Evolutionary conservation across 2,113 vertebrate genomes (phyloP), one percentile per base, ranked within the genome.

Genomic region (Oxygymnocypris stewartii): DNA sequence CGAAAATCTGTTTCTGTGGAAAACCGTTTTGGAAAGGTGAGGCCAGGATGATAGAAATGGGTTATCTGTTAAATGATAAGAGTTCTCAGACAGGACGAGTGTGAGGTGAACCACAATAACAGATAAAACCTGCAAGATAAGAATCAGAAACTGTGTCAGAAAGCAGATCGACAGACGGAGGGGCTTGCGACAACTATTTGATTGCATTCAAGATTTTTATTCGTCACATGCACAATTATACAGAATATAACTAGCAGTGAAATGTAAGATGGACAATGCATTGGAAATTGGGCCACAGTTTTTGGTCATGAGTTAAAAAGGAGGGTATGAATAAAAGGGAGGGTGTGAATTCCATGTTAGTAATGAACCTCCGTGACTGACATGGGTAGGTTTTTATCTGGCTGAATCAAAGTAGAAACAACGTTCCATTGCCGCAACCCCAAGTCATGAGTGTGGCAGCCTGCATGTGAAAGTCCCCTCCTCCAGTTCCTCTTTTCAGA

Each of bases 401-500:
- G 87, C 86, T 90, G 84, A 92, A 90, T 91, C 85, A 85, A 63
- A 75, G 67, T 59, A 75, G 77, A 87, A 71, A 69, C 54, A 14
- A 0, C 73, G 42, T 92, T 91, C 84, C 79, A 9, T 87, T 79
- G 73, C 42, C 67, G 57, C 57, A 78, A 89, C 57, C 80, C 35
- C 78, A 89, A 84, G 80, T 86, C 90, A 85, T 86, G 86, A 89
- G 65, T 82, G 59, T 59, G 69, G 71, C 86, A 76, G 87, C 88
- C 90, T 90, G 23, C 86, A 75, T 84, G 87, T 87, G 82, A 93
- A 93, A 77, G 87, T 90, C 91, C 85, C 92, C 88, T 88, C 89
- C 88, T 63, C 4, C 89, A 85, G 88, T 93, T 94, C 92, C 89
- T 87, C 90, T 91, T 93, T 93, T 93, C 65, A 81, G 76, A 90